Conservation (phyloP, 2,797 vertebrate species). For the Enteromius fasciolatus region DNA sequence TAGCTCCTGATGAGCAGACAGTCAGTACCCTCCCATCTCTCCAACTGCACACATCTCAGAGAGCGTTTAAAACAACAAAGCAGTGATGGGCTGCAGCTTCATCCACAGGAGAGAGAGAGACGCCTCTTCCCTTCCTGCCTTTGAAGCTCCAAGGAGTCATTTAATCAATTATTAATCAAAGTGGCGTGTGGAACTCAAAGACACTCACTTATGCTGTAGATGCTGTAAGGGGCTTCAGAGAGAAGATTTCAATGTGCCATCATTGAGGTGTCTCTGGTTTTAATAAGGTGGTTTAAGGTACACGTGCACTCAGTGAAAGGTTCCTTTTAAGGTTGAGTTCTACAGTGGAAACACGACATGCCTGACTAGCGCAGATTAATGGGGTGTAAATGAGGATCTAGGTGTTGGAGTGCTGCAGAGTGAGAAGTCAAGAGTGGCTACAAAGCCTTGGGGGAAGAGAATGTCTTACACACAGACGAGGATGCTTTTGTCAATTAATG, state of each 20-base stretch:
- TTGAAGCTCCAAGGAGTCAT: conserved; percentile 91
- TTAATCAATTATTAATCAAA: conserved; percentile 99
- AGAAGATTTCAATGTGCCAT: conserved; percentile 52
- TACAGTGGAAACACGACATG: conserved; percentile 59
- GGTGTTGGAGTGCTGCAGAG: conserved; percentile 37
- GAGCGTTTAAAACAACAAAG: conserved; percentile 97
- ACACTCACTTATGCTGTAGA: conserved; percentile 79
- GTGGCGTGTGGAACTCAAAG: conserved; percentile 91
- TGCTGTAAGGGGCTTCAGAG: conserved; percentile 47
- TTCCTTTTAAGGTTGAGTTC: conserved; percentile 60
- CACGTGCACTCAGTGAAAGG: conserved; percentile 51
- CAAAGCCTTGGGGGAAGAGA: conserved; percentile 34
- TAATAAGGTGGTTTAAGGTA: conserved; percentile 64
- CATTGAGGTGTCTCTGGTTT: conserved; percentile 64
- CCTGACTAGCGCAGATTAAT: conserved; percentile 57
- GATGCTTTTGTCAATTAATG: conserved; percentile 49
- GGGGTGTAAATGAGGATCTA: conserved; percentile 51
- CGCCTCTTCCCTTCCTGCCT: conserved; percentile 91
- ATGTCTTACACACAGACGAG: conserved; percentile 36
- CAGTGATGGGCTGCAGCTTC: conserved; percentile 89
- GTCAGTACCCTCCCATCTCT: conserved; percentile 65
- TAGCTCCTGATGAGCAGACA: conserved; percentile 75
- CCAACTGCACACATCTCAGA: conserved; percentile 76
- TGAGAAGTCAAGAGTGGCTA: conserved; percentile 31
- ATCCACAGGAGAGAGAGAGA: conserved; percentile 83